Percentiles rank a stretch among this genome's conserved stretches.
phyloP scores from a whole-genome alignment of 2,113 vertebrate species.

The Corydoras maculifer region DNA sequence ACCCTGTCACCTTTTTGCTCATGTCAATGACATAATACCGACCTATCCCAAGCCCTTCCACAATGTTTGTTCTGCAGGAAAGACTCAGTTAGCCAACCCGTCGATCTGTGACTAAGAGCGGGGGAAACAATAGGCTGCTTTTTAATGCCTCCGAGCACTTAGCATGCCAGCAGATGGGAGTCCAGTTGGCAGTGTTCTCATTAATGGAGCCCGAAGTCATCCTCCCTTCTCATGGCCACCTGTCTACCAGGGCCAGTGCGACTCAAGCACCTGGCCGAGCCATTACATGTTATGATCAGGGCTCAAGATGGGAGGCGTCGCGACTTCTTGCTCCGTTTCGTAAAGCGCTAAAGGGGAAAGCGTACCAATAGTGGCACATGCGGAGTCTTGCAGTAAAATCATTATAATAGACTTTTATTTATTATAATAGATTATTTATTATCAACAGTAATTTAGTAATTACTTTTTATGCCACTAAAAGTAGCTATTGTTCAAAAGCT shows the following conservation, averaged over 20 bases:
- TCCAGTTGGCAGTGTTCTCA: conserved; percentile 60
- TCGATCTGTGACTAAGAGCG: conserved; percentile 51
- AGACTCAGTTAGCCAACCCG: conserved; percentile 30
- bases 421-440: too few species aligned
- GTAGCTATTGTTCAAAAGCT: too few species aligned
- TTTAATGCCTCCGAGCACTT: conserved; percentile 62
- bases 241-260: conserved; percentile 64
- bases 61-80: conserved; percentile 23
- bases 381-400: conserved; percentile 2
- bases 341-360: conserved; percentile 38
- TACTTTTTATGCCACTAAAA: too few species aligned
- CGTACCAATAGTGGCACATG: conserved; percentile 42
- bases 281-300: conserved; percentile 62
- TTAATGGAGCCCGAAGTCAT: conserved; percentile 59
- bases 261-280: conserved; percentile 61
- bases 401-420: too few species aligned
- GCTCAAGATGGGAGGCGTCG: conserved; percentile 55
- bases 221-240: conserved; percentile 53
- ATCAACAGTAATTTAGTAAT: too few species aligned
- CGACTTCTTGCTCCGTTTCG: conserved; percentile 49
- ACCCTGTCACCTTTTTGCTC: neutral
- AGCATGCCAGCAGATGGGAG: conserved; percentile 64
- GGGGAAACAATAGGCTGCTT: conserved; percentile 41
- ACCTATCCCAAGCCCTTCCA: conserved; percentile 15
- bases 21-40: neutral